Evolutionary conservation across 1,140 invertebrate species (phyloP), one percentile per base, ranked within the genome.

Genomic region (Forficula auricularia): DNA sequence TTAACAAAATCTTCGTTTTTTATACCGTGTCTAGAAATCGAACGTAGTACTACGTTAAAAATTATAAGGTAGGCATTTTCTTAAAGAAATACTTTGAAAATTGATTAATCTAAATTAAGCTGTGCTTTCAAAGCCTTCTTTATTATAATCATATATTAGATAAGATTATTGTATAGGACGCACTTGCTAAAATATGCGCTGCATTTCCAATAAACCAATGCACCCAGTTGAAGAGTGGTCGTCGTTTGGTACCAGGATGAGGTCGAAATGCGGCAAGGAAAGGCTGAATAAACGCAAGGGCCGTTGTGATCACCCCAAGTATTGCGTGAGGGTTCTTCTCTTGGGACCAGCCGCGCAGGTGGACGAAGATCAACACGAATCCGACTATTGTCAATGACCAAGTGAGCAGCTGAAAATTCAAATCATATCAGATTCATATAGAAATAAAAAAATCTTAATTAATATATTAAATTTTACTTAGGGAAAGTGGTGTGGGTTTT

Each of bases 131-230:
- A 9, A 20, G 8, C n/a, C 13, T 40, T 8, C 22, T 20, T 8
- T 40, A n/a, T 19, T 8, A 31, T 32, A 38, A 40, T 9, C 1
- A 19, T 3, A 31, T 12, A 12, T 10, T 1, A 35, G 13, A 19
- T 33, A 52, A 8, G 7, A 8, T 38, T 10, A 16, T 38, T 8
- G 8, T 38, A 8, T 12, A 38, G 38, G 44, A 72, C 77, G 73
- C 70, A 92, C 89, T 84, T 55, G 75, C 85, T 42, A 91, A 66
- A 50, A 92, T 85, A 57, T 92, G 86, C 2, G 88, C 89, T n/a
- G 75, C 63, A 59, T 92, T 95, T 37, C 91, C 91, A 48, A 87
- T 72, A 33, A 85, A 65, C 86, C 89, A 96, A 62, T 96, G 90
- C 12, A 75, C 54, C 90, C 90, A 96, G 61, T 98, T 98, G 66